Conservation (phyloP, 2,797 vertebrate genomes). For the Scarus forsteni region DNA sequence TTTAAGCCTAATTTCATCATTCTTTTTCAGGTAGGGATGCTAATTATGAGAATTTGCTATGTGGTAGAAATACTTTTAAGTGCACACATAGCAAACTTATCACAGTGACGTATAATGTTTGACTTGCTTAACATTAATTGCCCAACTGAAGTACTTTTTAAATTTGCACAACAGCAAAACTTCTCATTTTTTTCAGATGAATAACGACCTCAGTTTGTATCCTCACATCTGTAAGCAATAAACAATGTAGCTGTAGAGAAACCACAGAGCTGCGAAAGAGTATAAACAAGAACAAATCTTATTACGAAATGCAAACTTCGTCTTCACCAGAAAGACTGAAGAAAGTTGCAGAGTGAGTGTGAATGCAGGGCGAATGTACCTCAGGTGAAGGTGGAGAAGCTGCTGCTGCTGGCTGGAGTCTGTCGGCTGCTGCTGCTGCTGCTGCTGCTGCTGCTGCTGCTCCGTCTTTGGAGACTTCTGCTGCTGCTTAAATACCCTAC, state of each 20-base stretch:
- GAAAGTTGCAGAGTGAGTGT: neutral
- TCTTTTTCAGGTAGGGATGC: neutral
- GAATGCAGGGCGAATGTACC: constrained; percentile 19
- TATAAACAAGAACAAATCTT: too few species aligned
- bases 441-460: constrained; percentile 51
- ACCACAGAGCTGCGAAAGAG: neutral
- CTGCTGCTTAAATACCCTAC: constrained; percentile 66
- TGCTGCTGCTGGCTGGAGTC: constrained; percentile 49
- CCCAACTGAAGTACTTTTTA: neutral
- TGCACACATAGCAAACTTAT: neutral
- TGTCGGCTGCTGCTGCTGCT: constrained; percentile 45
- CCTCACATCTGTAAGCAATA: constrained; percentile 39
- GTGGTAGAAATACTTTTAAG: neutral
- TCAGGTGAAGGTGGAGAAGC: constrained; percentile 37
- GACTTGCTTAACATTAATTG: neutral
- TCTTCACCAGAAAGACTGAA: neutral
- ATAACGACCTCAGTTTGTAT: constrained; percentile 1
- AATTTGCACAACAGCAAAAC: neutral
- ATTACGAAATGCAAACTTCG: neutral
- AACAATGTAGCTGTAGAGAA: constrained; percentile 3
- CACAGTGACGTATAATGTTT: neutral
- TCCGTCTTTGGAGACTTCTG: constrained; percentile 35
- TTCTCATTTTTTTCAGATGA: constrained; percentile 7
- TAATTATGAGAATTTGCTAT: too few species aligned
- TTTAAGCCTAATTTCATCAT: neutral